phyloP scores from a whole-genome alignment of 2,888 invertebrate genomes.

The Fragum whitleyi region DNA sequence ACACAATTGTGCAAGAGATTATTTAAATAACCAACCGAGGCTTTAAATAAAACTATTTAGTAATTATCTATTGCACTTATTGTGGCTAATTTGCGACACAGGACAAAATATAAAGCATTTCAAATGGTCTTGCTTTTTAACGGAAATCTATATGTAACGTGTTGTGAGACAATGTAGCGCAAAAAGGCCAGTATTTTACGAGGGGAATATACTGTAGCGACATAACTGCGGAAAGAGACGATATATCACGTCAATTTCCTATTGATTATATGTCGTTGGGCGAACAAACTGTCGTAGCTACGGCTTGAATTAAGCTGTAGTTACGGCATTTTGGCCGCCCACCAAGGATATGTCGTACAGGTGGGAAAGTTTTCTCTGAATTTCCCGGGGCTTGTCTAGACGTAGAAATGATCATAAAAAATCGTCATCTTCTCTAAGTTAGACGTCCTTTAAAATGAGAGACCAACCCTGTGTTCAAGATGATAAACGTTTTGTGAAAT shows the following conservation, averaged over 20 bases:
- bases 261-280: constrained; percentile 13
- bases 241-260: constrained; percentile 9
- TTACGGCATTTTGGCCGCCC: too few relatives aligned
- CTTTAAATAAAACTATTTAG: too few relatives aligned
- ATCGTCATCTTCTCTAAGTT: not conserved
- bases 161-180: not conserved
- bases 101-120: not conserved
- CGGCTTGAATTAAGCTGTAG: too few relatives aligned
- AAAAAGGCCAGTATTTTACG: not conserved
- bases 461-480: too few relatives aligned
- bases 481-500: too few relatives aligned
- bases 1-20: too few relatives aligned
- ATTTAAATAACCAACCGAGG: too few relatives aligned
- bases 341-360: constrained; percentile 2
- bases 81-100: not conserved
- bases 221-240: not conserved
- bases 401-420: not conserved
- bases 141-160: not conserved
- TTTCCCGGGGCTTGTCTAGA: constrained; percentile 11
- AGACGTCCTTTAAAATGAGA: too few relatives aligned
- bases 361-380: constrained; percentile 5
- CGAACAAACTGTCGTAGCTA: too few relatives aligned
- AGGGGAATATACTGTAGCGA: not conserved
- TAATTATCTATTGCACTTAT: not conserved
- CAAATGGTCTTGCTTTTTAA: not conserved